Percentiles rank a stretch among this genome's conserved stretches.
These are phyloP conservation scores for Synergus umbraculus DNA, from an alignment of 2,888 invertebrate species.

Conservation along the genomic window DNA sequence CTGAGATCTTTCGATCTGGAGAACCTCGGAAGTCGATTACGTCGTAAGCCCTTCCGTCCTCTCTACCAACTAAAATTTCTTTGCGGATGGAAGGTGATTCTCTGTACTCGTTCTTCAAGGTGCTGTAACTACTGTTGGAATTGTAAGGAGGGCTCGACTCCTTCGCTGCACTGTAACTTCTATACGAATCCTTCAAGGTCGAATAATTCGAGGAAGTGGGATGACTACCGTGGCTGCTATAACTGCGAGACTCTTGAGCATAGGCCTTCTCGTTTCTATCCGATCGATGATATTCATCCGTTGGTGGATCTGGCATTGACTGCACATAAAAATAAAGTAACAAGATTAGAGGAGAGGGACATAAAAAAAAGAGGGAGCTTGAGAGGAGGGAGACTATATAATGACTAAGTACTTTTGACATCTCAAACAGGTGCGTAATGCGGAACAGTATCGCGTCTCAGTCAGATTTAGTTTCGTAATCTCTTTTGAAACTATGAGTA, in stretches of 20 bases:
- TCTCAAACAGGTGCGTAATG: neutral
- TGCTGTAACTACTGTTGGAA: conserved; percentile 68
- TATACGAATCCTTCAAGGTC: conserved; percentile 72
- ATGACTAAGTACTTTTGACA: neutral
- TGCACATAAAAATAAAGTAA: conserved; percentile 52
- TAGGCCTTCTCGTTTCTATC: conserved; percentile 70
- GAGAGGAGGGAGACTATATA: neutral
- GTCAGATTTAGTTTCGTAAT: conserved; percentile 6
- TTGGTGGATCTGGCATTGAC: conserved; percentile 75
- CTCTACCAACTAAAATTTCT: conserved; percentile 58
- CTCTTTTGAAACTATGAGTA: neutral
- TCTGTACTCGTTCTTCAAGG: conserved; percentile 68
- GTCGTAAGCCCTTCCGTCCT: conserved; percentile 53
- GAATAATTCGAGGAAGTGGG: conserved; percentile 72
- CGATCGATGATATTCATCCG: conserved; percentile 67
- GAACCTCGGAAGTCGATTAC: conserved; percentile 67
- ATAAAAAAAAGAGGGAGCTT: neutral
- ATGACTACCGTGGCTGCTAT: conserved; percentile 67
- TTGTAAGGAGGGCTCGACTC: conserved; percentile 71
- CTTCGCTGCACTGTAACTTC: conserved; percentile 68
- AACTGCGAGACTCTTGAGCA: conserved; percentile 67
- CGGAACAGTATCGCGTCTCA: neutral
- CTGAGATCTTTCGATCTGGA: conserved; percentile 63
- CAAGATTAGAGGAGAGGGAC: conserved; percentile 4
- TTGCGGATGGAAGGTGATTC: conserved; percentile 58